Base-by-base conservation (phyloP, 1,140 invertebrate species). In the Apis laboriosa region DNA sequence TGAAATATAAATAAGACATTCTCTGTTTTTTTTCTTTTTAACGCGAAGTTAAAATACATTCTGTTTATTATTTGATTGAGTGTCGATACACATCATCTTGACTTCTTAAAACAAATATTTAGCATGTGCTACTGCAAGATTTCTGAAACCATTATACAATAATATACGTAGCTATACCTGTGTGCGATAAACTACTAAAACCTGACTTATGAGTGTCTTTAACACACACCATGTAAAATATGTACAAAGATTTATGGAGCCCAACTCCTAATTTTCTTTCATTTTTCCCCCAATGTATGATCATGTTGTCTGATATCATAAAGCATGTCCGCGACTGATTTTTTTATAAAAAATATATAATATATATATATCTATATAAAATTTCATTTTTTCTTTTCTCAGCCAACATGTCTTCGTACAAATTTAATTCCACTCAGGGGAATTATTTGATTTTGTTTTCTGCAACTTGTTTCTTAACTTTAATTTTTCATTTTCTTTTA, bases 271-370 rank as follows among this genome's bases (percentile, higher is more conserved):
- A 76, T 49, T 71, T 55, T 67, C 73, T 49, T 84, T 72, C 19
- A 24, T 73, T 61, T 67, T 64, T 55, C 28, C 60, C 51, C 61
- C 13, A 55, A 82, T 28, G 55, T 64, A 34, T 71, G 63, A 80
- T 67, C 53, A 61, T 66, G 56, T 82, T 88, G 56, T 56, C 51
- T 83, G 56, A 75, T 63, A 87, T 43, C 58, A 82, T 79, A 81
- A 71, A 87, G n/a, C 75, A 82, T 24, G 68, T 77, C 49, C 60
- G 70, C 66, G 34, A 84, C 76, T 87, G 76, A 86, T 72, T 51
- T 66, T 67, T 90, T 90, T 90, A 89, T 85, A 87, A 88, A 90
- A 90, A 84, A 88, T 85, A 87, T 88, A 85, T 86, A 64, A 84
- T 86, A 84, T 81, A 84, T 86, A 84, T 81, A 60, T 85, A 80